Conservation (phyloP, 1,140 invertebrate species). For the Drosophila lacertosa region DNA sequence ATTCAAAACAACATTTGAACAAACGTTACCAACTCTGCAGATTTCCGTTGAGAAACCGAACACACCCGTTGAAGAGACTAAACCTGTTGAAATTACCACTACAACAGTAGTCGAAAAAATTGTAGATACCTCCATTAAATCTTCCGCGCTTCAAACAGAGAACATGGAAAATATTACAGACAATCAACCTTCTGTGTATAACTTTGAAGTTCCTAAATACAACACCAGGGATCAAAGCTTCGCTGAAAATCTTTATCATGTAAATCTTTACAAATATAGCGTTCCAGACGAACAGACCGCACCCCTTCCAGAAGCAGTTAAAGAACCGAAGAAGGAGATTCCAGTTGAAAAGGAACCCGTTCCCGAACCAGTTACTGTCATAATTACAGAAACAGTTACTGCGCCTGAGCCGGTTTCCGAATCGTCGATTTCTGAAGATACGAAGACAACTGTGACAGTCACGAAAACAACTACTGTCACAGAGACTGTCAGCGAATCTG, state of each 20-base stretch:
- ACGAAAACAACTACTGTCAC: conserved; percentile 15
- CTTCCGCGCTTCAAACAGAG: neutral
- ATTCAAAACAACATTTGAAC: neutral
- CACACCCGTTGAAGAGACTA: neutral
- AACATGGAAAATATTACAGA: neutral
- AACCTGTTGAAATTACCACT: neutral
- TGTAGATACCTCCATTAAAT: neutral
- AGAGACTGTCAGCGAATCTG: conserved; percentile 7
- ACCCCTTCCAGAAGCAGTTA: neutral
- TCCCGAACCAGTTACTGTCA: neutral
- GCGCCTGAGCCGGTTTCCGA: neutral
- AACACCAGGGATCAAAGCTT: conserved; percentile 12
- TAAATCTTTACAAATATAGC: conserved; percentile 3
- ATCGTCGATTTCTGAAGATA: neutral
- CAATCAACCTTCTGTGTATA: conserved; percentile 9
- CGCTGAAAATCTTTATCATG: conserved; percentile 28
- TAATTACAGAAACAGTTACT: neutral
- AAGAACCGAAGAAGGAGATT: conserved; percentile 30
- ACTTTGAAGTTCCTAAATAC: conserved; percentile 41
- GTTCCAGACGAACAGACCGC: neutral
- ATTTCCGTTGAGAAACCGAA: neutral
- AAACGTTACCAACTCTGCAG: neutral
- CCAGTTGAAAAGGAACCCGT: neutral
- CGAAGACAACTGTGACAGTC: neutral
- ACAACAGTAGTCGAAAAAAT: neutral